A percentile compares a stretch with the other conserved stretches of the same genome.
phyloP scores from a whole-genome alignment of 2,888 invertebrate species.

The Neoitamus cyanurus region DNA sequence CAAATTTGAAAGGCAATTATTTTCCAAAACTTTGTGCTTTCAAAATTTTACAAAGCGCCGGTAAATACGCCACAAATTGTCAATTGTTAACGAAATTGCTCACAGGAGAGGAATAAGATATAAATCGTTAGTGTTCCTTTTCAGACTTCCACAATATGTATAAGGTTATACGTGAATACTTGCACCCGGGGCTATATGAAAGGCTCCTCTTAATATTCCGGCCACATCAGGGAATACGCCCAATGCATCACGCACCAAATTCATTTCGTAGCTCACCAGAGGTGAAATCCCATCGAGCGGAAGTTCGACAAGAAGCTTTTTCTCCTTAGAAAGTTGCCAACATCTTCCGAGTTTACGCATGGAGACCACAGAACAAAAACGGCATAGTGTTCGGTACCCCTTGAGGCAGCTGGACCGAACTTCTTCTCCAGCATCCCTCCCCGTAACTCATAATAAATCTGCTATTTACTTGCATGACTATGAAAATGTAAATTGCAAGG shows the following conservation, averaged over 20 bases:
- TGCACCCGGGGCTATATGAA: neutral
- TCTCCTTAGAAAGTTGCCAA: neutral
- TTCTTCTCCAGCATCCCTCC: neutral
- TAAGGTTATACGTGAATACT: neutral
- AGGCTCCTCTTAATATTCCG: neutral
- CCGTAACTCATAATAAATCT: conserved; percentile 4
- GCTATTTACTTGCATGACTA: conserved; percentile 25
- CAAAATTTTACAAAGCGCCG: neutral
- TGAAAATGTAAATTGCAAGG: conserved; percentile 23
- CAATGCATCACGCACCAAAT: neutral
- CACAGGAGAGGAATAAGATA: neutral
- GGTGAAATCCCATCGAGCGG: neutral
- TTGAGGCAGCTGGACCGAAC: neutral
- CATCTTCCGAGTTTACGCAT: neutral
- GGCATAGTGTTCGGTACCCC: neutral
- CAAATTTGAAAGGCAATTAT: neutral
- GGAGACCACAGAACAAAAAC: neutral
- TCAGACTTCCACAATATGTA: neutral
- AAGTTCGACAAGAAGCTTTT: conserved; percentile 5
- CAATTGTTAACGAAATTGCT: neutral
- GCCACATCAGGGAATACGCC: neutral
- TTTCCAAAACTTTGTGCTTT: neutral
- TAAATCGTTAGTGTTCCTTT: neutral
- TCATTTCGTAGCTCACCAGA: neutral
- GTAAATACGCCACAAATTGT: neutral